Base-by-base conservation (phyloP, 2,797 vertebrate genomes). In the Peromyscus melanophrys region DNA sequence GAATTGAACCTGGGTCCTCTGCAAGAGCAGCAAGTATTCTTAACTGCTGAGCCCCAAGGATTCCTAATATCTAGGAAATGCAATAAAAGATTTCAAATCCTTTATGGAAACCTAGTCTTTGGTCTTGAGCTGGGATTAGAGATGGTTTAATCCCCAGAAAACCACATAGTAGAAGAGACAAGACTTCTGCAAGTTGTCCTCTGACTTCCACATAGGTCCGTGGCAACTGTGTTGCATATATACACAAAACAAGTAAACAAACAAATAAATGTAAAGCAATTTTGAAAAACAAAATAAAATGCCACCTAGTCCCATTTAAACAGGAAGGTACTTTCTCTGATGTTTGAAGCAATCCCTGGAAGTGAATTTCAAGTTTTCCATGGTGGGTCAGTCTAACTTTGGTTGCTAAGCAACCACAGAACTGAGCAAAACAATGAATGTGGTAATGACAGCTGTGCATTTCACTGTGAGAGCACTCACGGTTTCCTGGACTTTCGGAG, bases 321-420 rank as follows among this genome's bases (percentile, higher is more conserved):
- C 19, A 87, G 80, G 94, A 96, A 94, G 88, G 61, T 81, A 55
- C 37, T 83, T 88, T 96, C 77, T 81, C 0, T 52, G 90, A 67
- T 80, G 77, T 61, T 19, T 80, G 86, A 81, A 80, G 90, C n/a
- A 95, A 77, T 52, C 89, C 65, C 77, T 89, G 63, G 84, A 92
- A 96, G 87, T 43, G 67, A 84, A 80, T 69, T 75, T 90, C 75
- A 83, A 90, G 77, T 92, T 96, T 97, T 90, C 94, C 88, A 86
- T 84, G 93, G 84, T 80, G 31, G 84, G 67, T 92, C 49, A 86
- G 88, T 94, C 88, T 92, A 75, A 90, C 90, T 91, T 61, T 13
- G 43, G 96, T 96, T 96, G 89, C 96, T 90, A 95, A 96, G 98
- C 95, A 96, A 97, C 95, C 1, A 6, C 29, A 78, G 92, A 96